phyloP scores from a whole-genome alignment of 1,140 invertebrate species.

The Nebria ingens region DNA sequence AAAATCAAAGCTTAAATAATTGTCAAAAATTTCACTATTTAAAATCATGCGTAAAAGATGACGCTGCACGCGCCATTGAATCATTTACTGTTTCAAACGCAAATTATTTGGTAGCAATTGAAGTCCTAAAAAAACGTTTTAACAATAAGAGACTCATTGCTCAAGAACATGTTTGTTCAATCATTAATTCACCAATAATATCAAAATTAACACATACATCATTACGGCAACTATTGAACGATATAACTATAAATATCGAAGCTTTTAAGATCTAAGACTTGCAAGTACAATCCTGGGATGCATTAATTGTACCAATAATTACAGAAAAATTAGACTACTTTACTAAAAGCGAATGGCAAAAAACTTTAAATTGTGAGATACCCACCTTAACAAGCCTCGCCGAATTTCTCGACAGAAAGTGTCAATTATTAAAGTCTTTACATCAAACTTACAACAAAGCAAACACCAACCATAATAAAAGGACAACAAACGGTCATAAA shows the following conservation, averaged over 20 bases:
- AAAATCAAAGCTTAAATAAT: conserved; percentile 12
- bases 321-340: conserved; percentile 16
- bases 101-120: conserved; percentile 11
- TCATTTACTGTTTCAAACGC: not conserved
- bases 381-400: no score
- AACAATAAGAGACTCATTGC: conserved; percentile 16
- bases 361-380: no score
- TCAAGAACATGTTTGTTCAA: conserved; percentile 13
- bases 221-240: conserved; percentile 2
- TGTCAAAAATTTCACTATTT: conserved; percentile 13
- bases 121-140: conserved; percentile 15
- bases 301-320: conserved; percentile 13
- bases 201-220: conserved; percentile 11
- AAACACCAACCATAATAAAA: no score
- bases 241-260: not conserved
- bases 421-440: no score
- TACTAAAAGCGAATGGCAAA: no score
- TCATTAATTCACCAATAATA: conserved; percentile 12
- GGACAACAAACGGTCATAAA: no score
- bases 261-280: conserved; percentile 9
- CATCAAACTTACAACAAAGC: no score
- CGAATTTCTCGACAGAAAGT: no score
- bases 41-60: conserved; percentile 11
- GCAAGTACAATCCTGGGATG: conserved; percentile 9
- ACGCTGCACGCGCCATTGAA: not conserved